phyloP scores from a whole-genome alignment of 2,797 vertebrate species.

The Cygnus olor region DNA sequence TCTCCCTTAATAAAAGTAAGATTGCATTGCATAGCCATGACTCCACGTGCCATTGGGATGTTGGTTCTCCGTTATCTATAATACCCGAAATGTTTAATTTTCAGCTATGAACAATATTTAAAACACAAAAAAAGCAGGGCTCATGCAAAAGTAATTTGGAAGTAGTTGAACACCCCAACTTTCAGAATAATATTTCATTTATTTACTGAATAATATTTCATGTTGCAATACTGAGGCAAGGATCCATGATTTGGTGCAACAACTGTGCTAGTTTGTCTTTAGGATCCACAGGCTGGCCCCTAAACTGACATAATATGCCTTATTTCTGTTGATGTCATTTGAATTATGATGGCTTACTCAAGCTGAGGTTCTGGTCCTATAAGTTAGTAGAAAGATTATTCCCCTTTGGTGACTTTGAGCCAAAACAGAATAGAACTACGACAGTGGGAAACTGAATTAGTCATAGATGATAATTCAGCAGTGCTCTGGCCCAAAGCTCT shows the following conservation, averaged over 20 bases:
- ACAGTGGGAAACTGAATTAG: neutral
- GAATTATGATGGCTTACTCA: neutral
- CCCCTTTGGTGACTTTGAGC: neutral
- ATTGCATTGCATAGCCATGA: neutral
- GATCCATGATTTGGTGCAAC: neutral
- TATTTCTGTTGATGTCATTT: neutral
- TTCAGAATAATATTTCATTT: neutral
- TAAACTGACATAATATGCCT: neutral
- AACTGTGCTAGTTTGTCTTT: neutral
- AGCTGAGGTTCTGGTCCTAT: neutral
- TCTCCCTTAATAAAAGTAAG: slow-evolving; percentile 1
- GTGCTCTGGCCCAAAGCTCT: neutral
- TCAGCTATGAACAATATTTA: neutral
- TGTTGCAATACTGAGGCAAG: neutral
- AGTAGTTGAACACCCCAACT: neutral
- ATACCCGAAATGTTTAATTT: slow-evolving; percentile 42
- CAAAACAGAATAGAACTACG: neutral
- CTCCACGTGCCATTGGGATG: neutral
- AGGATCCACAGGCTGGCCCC: neutral
- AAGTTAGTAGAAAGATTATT: neutral
- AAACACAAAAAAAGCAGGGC: neutral
- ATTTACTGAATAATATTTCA: neutral
- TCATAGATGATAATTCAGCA: neutral
- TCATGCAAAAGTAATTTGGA: neutral
- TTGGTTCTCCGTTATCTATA: neutral